A percentile compares a stretch with the other conserved stretches of the same genome.
phyloP scores from a whole-genome alignment of 1,140 invertebrate species.

The Palaemon carinicauda region DNA sequence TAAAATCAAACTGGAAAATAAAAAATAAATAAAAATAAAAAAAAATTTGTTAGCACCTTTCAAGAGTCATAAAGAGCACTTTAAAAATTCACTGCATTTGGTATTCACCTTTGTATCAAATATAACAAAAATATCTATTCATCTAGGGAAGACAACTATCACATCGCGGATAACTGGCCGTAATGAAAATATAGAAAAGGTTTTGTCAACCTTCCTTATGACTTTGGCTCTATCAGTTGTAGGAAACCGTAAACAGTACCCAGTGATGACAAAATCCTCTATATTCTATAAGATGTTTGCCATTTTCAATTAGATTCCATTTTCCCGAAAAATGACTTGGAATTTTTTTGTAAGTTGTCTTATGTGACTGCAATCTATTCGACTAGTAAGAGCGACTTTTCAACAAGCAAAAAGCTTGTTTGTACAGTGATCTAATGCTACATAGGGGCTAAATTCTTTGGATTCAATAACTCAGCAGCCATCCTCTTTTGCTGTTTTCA shows the following conservation, averaged over 20 bases:
- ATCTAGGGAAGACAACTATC: conserved; percentile 43
- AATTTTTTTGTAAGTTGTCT: too few relatives aligned
- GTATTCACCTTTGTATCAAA: conserved; percentile 15
- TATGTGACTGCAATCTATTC: conserved; percentile 9
- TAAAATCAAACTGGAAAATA: background rate
- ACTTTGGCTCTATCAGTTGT: background rate
- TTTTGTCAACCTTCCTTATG: background rate
- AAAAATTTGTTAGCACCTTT: conserved; percentile 45
- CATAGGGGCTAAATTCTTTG: conserved; percentile 37
- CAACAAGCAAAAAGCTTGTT: conserved; percentile 16
- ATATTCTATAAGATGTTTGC: too few relatives aligned
- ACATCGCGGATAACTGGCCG: conserved; percentile 47
- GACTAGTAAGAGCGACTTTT: conserved; percentile 42
- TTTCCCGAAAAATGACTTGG: too few relatives aligned
- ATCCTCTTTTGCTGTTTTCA: background rate
- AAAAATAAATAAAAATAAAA: background rate
- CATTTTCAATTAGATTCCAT: too few relatives aligned
- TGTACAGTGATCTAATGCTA: background rate
- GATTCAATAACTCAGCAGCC: background rate
- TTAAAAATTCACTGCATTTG: conserved; percentile 37
- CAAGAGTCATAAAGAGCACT: conserved; percentile 45
- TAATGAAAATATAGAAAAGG: background rate
- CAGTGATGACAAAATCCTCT: too few relatives aligned
- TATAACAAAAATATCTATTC: background rate
- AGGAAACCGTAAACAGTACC: too few relatives aligned